Evolutionary conservation across 2,888 invertebrate genomes (phyloP).

Genomic region (Agonum fuliginosum): DNA sequence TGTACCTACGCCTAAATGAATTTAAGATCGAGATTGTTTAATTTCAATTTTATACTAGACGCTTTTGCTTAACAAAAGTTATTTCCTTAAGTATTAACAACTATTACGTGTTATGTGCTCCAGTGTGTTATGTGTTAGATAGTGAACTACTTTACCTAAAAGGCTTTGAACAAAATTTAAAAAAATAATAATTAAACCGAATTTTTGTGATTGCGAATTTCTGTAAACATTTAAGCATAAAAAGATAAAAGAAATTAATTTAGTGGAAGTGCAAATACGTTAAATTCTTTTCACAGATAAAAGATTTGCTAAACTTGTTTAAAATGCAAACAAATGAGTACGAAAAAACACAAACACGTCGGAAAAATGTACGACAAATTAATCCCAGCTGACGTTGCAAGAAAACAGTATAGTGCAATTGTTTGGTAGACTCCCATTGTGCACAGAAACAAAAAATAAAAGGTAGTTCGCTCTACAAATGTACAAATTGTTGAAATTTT

Average conservation of each 20-base stretch:
- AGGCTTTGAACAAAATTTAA: too few species aligned
- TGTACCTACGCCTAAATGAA: too few species aligned
- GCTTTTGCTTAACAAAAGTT: too few species aligned
- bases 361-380: constrained; percentile 41
- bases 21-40: too few species aligned
- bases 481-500: constrained; percentile 25
- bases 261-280: neutral
- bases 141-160: too few species aligned
- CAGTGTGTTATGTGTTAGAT: too few species aligned
- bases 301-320: constrained; percentile 26
- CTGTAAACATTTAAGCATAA: too few species aligned
- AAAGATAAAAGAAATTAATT: neutral
- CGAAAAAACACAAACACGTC: constrained; percentile 19
- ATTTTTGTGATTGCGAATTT: too few species aligned
- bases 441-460: constrained; percentile 11
- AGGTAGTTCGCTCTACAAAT: neutral
- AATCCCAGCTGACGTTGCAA: constrained; percentile 30
- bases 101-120: too few species aligned
- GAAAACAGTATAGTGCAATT: constrained; percentile 16
- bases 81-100: too few species aligned
- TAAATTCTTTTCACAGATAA: neutral
- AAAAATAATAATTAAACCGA: too few species aligned
- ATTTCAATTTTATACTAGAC: too few species aligned
- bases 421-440: constrained; percentile 32
- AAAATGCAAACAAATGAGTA: constrained; percentile 33